Base-by-base conservation (phyloP, 1,140 invertebrate genomes). In the Trichogramma pretiosum region DNA sequence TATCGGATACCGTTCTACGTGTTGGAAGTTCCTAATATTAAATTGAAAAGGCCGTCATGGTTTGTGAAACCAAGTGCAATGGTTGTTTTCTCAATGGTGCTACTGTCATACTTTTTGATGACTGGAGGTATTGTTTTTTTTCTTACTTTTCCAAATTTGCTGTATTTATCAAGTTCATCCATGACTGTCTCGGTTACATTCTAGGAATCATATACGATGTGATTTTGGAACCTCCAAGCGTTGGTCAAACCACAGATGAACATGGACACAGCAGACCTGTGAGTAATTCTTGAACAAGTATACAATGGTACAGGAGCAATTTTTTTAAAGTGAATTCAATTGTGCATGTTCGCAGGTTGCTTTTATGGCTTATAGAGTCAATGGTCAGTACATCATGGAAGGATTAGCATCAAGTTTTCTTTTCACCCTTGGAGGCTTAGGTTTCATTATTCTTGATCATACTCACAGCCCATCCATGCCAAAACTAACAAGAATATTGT, bases 361-460 rank as follows among this genome's bases (percentile, higher is more conserved):
- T 3, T 98, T 98, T 65, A 96, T 98, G 93, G 93, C 93, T 1
- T 96, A 97, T 66, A 74, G 95, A 57, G 93, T 98, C 0, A 98
- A 98, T 74, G 95, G 93, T 0, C 94, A 98, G 67, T 98, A 98
- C 63, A 98, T 98, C 30, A 95, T 98, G 89, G 94, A 98, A 77
- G 95, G 95, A 1, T 70, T 98, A 46, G 94, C 94, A 11, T 92
- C 93, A 19, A 94, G 91, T 70, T 98, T 98, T 62, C 75, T 98
- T 5, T 98, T 98, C 68, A 93, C 91, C 0, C 74, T 97, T 33
- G 94, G 95, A 37, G 93, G 93, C 2, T 70, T 98, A 22, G 96
- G 96, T 4, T 98, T 98, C 70, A 92, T 99, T 9, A 86, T 99
- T 48, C 72, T 99, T 36, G 95, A 99, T 68, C 83, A 90, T 55